A percentile compares a stretch with the other conserved stretches of the same genome.
Conservation (phyloP, 2,888 invertebrate species). For the Papilio gigon region DNA sequence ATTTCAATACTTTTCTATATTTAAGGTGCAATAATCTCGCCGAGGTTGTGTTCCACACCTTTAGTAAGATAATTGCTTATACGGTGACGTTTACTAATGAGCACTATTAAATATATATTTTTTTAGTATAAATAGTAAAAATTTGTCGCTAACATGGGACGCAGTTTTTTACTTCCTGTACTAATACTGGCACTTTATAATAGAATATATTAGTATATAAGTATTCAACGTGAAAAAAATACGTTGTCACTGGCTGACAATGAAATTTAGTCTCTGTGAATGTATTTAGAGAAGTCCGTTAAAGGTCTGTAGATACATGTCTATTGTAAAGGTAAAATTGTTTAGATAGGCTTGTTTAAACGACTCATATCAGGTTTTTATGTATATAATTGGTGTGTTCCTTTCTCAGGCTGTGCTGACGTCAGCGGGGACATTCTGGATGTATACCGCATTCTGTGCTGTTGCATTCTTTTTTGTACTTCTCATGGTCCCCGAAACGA, state of each 20-base stretch:
- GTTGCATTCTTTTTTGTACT: constrained; percentile 79
- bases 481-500: constrained; percentile 85
- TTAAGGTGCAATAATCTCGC: not conserved
- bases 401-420: constrained; percentile 66
- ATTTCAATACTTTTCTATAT: not conserved
- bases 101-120: not conserved
- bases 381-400: constrained; percentile 32
- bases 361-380: too few relatives aligned
- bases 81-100: not conserved
- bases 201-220: not conserved
- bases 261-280: too few relatives aligned
- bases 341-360: too few relatives aligned
- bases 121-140: too few relatives aligned
- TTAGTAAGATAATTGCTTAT: not conserved
- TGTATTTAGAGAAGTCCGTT: too few relatives aligned
- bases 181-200: too few relatives aligned
- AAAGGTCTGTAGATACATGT: too few relatives aligned
- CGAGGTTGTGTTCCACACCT: not conserved
- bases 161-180: too few relatives aligned
- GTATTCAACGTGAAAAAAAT: too few relatives aligned
- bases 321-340: too few relatives aligned
- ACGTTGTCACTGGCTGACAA: too few relatives aligned
- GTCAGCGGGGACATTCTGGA: constrained; percentile 81
- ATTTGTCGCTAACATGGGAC: too few relatives aligned
- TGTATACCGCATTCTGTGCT: constrained; percentile 79